Percentiles rank a stretch among this genome's conserved stretches.
Evolutionary conservation across 2,113 vertebrate species (phyloP).

Genomic region (Dolichotis patagonum): DNA sequence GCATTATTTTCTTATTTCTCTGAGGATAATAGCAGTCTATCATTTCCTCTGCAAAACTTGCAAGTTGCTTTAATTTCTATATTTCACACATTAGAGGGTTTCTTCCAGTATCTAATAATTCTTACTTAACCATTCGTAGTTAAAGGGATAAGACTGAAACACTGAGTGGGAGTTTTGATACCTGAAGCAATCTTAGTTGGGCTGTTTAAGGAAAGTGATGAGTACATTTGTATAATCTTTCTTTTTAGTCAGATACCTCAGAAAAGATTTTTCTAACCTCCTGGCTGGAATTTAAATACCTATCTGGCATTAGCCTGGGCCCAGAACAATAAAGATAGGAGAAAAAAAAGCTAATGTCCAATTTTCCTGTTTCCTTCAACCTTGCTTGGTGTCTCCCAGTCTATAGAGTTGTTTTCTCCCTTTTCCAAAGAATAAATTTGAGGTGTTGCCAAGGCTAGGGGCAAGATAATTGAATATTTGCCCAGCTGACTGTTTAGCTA

Average conservation of each 20-base stretch:
- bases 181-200: not conserved
- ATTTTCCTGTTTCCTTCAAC: not conserved
- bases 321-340: not conserved
- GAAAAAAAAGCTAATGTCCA: not conserved
- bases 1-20: constrained; percentile 3
- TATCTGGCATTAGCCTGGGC: not conserved
- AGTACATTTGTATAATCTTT: not conserved
- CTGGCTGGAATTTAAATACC: not conserved
- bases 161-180: not conserved
- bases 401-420: not conserved
- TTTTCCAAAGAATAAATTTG: not conserved
- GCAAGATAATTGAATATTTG: not conserved
- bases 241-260: not conserved
- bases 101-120: not conserved
- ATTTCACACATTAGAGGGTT: not conserved
- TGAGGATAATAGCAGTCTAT: not conserved
- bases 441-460: not conserved
- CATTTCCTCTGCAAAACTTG: not conserved
- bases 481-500: not conserved
- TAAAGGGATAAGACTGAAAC: not conserved
- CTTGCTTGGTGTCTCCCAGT: not conserved
- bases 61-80: not conserved
- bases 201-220: not conserved
- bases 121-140: not conserved
- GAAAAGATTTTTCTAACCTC: not conserved